A percentile compares a stretch with the other conserved stretches of the same genome.
Conservation (phyloP, 2,888 invertebrate species). For the Pseudoips prasinana region DNA sequence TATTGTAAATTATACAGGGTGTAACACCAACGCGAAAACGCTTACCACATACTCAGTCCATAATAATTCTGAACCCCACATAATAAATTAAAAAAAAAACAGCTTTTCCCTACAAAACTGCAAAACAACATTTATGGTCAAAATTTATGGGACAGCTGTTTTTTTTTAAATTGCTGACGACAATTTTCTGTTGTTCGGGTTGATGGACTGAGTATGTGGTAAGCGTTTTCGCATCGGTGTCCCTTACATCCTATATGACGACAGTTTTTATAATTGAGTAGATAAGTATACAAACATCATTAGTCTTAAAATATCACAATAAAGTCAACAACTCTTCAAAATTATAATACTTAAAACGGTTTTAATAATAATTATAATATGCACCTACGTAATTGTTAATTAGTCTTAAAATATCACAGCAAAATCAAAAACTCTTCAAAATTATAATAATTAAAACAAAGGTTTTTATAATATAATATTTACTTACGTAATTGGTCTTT, state of each 20-base stretch:
- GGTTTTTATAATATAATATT: slow-evolving; percentile 9
- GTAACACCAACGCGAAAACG: slow-evolving; percentile 10
- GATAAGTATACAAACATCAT: slow-evolving; percentile 11
- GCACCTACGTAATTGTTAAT: slow-evolving; percentile 11
- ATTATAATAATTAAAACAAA: slow-evolving; percentile 11
- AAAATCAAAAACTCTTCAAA: slow-evolving; percentile 10
- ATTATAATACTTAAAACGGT: slow-evolving; percentile 9
- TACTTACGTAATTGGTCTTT: slow-evolving; percentile 9
- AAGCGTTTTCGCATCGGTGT: slow-evolving; percentile 12
- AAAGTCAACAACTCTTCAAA: slow-evolving; percentile 13
- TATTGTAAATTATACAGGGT: slow-evolving; percentile 11
- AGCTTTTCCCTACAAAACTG: slow-evolving; percentile 13
- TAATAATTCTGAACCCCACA: slow-evolving; percentile 13
- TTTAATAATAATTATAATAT: slow-evolving; percentile 11
- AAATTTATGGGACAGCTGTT: slow-evolving; percentile 13
- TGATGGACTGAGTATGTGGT: slow-evolving; percentile 13
- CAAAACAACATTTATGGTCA: slow-evolving; percentile 12
- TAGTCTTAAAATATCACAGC: slow-evolving; percentile 14
- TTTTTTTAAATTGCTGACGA: slow-evolving; percentile 13
- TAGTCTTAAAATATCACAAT: slow-evolving; percentile 12
- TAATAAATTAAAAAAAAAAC: slow-evolving; percentile 12
- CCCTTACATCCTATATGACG: slow-evolving; percentile 8
- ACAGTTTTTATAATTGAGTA: slow-evolving; percentile 13
- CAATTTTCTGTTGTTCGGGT: slow-evolving; percentile 12
- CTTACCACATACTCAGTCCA: slow-evolving; percentile 10